These are phyloP conservation scores for Lithophane ornitopus DNA, from an alignment of 2,888 invertebrate species.

Conservation along the genomic window DNA sequence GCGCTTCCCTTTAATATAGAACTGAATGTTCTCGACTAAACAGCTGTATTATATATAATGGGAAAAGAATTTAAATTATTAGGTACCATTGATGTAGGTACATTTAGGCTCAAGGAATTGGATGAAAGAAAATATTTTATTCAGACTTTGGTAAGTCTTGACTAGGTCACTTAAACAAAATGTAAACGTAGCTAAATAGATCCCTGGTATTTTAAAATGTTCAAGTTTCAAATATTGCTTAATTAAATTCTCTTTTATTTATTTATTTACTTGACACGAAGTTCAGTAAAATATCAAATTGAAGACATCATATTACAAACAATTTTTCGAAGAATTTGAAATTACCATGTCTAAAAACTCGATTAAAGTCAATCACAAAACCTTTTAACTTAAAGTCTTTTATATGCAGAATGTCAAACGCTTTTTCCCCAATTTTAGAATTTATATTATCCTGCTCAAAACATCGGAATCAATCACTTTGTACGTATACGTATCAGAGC, in stretches of 20 bases:
- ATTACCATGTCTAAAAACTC: neutral
- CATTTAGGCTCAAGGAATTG: neutral
- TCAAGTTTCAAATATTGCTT: neutral
- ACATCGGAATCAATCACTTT: slow-evolving; percentile 30
- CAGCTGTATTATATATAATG: slow-evolving; percentile 25
- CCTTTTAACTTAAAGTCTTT: slow-evolving; percentile 11
- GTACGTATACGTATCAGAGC: neutral
- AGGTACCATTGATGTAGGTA: neutral
- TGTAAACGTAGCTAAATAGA: neutral
- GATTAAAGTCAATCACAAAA: slow-evolving; percentile 18
- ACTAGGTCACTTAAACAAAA: neutral
- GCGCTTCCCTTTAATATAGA: slow-evolving; percentile 30
- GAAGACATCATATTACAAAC: slow-evolving; percentile 6
- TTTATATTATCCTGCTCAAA: slow-evolving; percentile 2
- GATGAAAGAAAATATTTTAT: neutral
- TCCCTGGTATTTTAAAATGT: neutral
- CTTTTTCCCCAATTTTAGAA: slow-evolving; percentile 7
- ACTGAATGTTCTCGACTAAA: slow-evolving; percentile 49
- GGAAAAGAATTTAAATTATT: slow-evolving; percentile 3
- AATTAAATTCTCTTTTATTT: slow-evolving; percentile 22
- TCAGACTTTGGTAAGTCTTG: neutral
- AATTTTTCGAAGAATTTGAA: slow-evolving; percentile 26
- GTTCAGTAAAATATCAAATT: slow-evolving; percentile 16
- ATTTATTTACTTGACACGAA: neutral
- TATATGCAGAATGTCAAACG: neutral